These are phyloP conservation scores for Autographa gamma DNA, from an alignment of 2,888 invertebrate genomes.

Conservation along the genomic window DNA sequence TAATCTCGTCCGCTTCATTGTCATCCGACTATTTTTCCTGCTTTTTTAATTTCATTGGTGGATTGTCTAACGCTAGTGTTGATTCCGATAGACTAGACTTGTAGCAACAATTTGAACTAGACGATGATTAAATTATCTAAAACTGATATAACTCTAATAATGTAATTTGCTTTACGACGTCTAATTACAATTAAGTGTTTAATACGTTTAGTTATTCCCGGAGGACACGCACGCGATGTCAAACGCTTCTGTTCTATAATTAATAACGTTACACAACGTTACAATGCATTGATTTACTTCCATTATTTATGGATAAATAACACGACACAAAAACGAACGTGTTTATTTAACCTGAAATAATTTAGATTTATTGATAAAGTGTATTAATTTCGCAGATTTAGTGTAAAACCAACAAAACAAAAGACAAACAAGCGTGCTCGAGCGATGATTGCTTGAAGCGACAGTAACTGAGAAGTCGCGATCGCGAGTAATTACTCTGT, in stretches of 20 bases:
- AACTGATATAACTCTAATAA: conserved; percentile 16
- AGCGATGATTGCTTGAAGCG: conserved; percentile 24
- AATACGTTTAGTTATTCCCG: conserved; percentile 41
- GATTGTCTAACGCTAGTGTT: background rate
- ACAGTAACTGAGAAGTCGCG: conserved; percentile 47
- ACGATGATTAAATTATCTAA: background rate
- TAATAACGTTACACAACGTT: conserved; percentile 31
- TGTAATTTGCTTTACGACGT: conserved; percentile 18
- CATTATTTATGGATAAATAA: background rate
- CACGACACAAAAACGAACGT: background rate
- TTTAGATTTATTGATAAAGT: background rate
- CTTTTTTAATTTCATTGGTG: too few relatives aligned
- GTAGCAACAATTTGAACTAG: background rate
- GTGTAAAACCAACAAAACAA: conserved; percentile 41
- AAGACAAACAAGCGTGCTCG: conserved; percentile 35
- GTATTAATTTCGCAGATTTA: background rate
- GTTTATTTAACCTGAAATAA: background rate
- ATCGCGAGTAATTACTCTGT: conserved; percentile 55
- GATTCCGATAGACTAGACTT: too few relatives aligned
- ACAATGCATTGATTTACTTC: background rate
- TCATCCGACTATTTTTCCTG: background rate
- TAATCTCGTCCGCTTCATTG: background rate
- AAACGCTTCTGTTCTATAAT: conserved; percentile 32
- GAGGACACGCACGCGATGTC: conserved; percentile 28
- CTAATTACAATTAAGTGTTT: conserved; percentile 43